Conservation (phyloP, 2,113 vertebrate genomes). For the Asarcornis scutulata region DNA sequence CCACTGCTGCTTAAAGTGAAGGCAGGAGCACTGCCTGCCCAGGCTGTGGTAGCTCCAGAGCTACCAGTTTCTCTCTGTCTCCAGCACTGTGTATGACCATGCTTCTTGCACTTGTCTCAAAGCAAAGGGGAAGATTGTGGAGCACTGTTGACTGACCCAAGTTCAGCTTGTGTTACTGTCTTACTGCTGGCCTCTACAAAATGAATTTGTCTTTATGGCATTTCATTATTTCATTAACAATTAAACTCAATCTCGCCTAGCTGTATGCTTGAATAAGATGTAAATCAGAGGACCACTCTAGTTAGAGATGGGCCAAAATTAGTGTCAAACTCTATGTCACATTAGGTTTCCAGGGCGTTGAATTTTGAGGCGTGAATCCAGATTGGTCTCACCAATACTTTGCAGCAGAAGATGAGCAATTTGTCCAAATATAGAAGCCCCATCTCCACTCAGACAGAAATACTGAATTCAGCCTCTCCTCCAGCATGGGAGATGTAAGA, state of each 20-base stretch:
- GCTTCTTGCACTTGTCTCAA: not conserved
- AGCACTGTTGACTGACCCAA: not conserved
- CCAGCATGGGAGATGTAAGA: accelerated
- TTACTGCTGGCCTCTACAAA: not conserved
- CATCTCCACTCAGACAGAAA: not conserved
- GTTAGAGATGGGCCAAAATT: not conserved
- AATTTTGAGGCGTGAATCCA: not conserved
- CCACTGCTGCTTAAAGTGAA: not conserved
- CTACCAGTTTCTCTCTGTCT: not conserved
- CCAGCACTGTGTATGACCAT: not conserved
- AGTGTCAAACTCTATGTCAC: not conserved
- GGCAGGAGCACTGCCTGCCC: not conserved
- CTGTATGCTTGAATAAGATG: not conserved
- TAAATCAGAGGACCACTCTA: not conserved
- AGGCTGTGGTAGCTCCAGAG: too few relatives aligned
- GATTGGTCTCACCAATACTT: not conserved
- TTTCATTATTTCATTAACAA: not conserved
- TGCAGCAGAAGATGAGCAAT: not conserved
- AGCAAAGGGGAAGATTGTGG: not conserved
- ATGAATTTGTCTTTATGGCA: not conserved
- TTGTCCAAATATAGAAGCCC: accelerated
- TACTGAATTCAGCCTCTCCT: not conserved
- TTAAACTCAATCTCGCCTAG: not conserved
- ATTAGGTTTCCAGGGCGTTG: not conserved
- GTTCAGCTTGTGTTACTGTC: not conserved